Conservation (phyloP, 2,797 vertebrate species). For the Dendrocincla fuliginosa region DNA sequence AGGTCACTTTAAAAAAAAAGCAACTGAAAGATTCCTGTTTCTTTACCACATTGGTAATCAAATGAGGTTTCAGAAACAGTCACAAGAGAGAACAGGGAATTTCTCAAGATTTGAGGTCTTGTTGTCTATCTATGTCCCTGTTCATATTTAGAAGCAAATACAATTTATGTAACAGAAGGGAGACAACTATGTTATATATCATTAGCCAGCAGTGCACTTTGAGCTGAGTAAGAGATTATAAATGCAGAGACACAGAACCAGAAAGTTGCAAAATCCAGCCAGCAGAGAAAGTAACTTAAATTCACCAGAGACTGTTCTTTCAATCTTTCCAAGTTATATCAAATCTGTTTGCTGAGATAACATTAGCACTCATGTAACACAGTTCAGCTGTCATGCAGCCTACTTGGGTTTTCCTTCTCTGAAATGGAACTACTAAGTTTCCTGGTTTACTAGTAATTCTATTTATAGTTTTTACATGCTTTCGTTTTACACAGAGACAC, state of each 20-base stretch:
- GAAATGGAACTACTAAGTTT: not conserved
- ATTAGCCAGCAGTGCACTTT: not conserved
- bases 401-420: not conserved
- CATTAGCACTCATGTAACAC: not conserved
- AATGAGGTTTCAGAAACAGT: slow-evolving; percentile 29
- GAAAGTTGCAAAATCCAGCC: not conserved
- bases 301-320: not conserved
- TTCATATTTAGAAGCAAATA: not conserved
- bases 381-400: not conserved
- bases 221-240: not conserved
- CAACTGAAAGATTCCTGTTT: not conserved
- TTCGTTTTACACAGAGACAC: not conserved
- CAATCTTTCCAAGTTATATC: not conserved
- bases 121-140: not conserved
- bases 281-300: not conserved
- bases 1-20: not conserved
- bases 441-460: not conserved
- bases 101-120: not conserved
- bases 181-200: not conserved
- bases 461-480: not conserved
- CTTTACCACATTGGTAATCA: not conserved
- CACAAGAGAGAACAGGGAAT: not conserved
- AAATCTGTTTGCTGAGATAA: not conserved
- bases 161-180: not conserved
- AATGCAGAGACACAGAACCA: not conserved